These are phyloP conservation scores for Morpho achilles DNA, from an alignment of 2,888 invertebrate species.

Conservation along the genomic window DNA sequence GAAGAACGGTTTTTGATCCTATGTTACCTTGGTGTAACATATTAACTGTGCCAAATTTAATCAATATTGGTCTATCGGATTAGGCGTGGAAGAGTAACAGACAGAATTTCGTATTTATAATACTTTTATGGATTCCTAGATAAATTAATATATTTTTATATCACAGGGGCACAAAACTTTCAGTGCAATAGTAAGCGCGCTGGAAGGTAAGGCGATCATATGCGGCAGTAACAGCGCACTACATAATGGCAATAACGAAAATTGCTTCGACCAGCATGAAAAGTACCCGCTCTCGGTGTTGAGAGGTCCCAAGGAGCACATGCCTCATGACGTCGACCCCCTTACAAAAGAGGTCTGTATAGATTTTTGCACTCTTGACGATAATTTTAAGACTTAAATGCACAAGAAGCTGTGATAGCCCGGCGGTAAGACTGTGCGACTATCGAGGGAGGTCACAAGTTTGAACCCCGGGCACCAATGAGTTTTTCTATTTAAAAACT, in stretches of 20 bases:
- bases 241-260: constrained; percentile 77
- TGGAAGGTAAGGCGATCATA: constrained; percentile 69
- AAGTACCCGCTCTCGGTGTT: constrained; percentile 88
- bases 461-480: too few species aligned
- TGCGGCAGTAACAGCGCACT: constrained; percentile 64
- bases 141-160: background rate
- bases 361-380: background rate
- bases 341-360: constrained; percentile 88
- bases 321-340: constrained; percentile 90
- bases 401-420: too few species aligned
- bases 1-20: too few species aligned
- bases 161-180: constrained; percentile 81
- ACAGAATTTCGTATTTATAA: background rate
- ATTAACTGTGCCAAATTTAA: too few species aligned
- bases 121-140: background rate
- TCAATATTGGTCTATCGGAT: too few species aligned
- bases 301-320: constrained; percentile 86
- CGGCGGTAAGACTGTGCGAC: too few species aligned
- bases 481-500: too few species aligned
- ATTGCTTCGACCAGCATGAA: constrained; percentile 85
- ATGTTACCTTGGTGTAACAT: too few species aligned
- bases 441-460: too few species aligned
- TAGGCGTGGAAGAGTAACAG: too few species aligned
- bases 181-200: constrained; percentile 78
- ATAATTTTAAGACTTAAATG: too few species aligned